Evolutionary conservation across 2,113 vertebrate species (phyloP).

Genomic region (Equus przewalskii): DNA sequence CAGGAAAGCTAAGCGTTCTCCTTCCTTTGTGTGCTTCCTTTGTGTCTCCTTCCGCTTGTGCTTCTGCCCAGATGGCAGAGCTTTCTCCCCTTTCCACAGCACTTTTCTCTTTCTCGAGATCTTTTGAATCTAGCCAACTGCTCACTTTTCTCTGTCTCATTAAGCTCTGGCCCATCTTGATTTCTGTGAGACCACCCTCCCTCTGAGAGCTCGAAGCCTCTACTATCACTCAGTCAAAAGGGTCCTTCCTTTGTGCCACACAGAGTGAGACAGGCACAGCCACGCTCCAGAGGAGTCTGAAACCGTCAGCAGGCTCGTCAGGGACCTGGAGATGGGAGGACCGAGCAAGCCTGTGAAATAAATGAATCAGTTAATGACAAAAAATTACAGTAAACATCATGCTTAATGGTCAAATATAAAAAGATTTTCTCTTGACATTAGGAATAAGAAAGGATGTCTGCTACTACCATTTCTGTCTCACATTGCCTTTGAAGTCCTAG

Average conservation of each 20-base stretch:
- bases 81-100: background rate
- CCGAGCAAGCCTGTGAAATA: background rate
- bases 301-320: background rate
- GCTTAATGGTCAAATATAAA: background rate
- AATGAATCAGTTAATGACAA: background rate
- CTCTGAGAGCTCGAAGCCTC: background rate
- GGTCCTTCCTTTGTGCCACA: background rate
- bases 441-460: background rate
- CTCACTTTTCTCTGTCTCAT: background rate
- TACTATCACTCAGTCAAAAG: background rate
- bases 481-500: background rate
- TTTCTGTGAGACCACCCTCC: background rate
- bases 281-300: background rate
- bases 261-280: background rate
- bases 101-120: background rate
- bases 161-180: background rate
- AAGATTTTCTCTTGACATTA: constrained; percentile 3
- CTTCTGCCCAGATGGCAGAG: background rate
- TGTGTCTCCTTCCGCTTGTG: background rate
- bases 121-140: background rate
- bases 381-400: background rate
- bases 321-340: background rate
- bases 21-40: background rate
- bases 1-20: background rate
- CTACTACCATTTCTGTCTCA: background rate